Evolutionary conservation across 2,888 invertebrate species (phyloP), one percentile per base, ranked within the genome.

Genomic region (Macaria liturata): DNA sequence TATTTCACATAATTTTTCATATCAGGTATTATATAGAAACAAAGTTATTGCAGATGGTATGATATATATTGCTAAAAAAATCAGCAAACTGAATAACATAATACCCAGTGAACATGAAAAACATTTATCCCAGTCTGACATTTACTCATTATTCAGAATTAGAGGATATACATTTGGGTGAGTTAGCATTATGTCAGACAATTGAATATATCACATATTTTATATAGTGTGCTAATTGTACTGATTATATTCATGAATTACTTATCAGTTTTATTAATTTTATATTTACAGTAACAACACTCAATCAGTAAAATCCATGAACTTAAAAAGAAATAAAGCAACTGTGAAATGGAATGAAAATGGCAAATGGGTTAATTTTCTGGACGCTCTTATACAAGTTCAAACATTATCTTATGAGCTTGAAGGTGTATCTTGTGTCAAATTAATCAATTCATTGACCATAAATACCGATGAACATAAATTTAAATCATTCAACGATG

Each of bases 311-410:
- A 37, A 37, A 37, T 37, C 4, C 7, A 44, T 46, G 0, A 63
- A 60, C n/a, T 32, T 57, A 4, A 30, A 57, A 32, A 56, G 42
- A 37, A 56, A 51, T 9, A 57, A 54, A 53, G 63, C 58, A 4
- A 48, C 50, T n/a, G 31, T 66, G 4, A 49, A 51, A 52, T 66
- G 65, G 61, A 39, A 40, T 32, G 54, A 44, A 3, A 7, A 61
- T 6, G 34, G 34, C 7, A 7, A 7, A 9, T 66, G 65, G 65
- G 32, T 56, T 4, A 49, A 40, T 0, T 61, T 66, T 32, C 32
- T 66, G 4, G 61, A 66, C 46, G 39, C 59, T 6, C 9, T 66
- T 4, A 32, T 66, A 7, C 59, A 63, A 40, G 45, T 63, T 0
- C 54, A 55, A 20, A 39, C 49, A 3, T 40, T 66, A 46, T 50